Conservation (phyloP, 2,113 vertebrate species). For the Egretta garzetta region DNA sequence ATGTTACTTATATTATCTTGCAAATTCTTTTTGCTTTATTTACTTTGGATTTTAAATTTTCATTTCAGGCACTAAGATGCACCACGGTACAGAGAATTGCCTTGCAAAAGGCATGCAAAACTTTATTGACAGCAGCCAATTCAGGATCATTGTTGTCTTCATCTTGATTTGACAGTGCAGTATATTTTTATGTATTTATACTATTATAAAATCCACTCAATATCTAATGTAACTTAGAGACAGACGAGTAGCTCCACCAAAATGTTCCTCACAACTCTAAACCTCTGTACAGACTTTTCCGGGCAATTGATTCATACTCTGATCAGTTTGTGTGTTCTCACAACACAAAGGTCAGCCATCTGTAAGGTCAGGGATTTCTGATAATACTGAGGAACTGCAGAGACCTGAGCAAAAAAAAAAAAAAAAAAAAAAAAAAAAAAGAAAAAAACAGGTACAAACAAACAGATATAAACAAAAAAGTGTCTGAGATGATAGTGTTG, state of each 20-base stretch:
- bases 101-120: background rate
- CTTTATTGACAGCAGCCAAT: background rate
- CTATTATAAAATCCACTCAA: background rate
- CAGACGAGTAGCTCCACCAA: background rate
- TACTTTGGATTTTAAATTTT: background rate
- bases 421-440: no score
- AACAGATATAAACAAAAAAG: background rate
- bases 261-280: background rate
- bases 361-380: background rate
- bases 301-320: background rate
- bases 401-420: background rate
- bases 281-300: background rate
- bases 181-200: background rate
- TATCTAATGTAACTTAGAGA: background rate
- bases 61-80: background rate
- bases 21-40: background rate
- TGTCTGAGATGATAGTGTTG: background rate
- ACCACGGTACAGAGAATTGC: background rate
- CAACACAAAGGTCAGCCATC: background rate
- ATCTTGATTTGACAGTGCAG: background rate
- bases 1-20: background rate
- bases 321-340: background rate
- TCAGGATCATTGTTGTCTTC: background rate
- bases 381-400: background rate
- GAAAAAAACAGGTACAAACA: no score